Evolutionary conservation across 2,797 vertebrate genomes (phyloP).

Genomic region (Parambassis ranga): DNA sequence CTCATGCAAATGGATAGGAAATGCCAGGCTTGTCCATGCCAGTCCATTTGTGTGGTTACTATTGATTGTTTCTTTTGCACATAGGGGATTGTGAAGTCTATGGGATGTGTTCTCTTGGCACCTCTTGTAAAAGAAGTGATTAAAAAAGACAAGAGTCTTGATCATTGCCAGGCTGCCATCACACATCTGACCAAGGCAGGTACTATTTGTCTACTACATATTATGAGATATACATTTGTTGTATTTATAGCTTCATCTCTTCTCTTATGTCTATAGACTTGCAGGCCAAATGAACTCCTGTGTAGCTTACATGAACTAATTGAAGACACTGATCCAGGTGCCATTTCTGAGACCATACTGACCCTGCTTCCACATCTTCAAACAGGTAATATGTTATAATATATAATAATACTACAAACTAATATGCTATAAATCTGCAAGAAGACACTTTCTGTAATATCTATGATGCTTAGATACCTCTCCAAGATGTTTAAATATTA

Average conservation of each 20-base stretch:
- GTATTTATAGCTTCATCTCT: fast-evolving
- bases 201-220: not conserved
- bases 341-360: conserved; percentile 82
- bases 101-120: conserved; percentile 68
- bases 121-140: conserved; percentile 60
- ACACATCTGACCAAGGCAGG: conserved; percentile 67
- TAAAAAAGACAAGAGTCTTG: conserved; percentile 31
- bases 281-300: conserved; percentile 73
- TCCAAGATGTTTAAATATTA: not conserved
- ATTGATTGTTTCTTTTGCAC: not conserved
- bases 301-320: conserved; percentile 84
- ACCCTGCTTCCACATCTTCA: conserved; percentile 85
- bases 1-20: not conserved
- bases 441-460: not conserved
- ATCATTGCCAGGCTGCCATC: conserved; percentile 62
- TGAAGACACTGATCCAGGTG: conserved; percentile 82
- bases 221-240: no score
- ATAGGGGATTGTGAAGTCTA: conserved; percentile 69
- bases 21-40: not conserved
- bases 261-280: conserved; percentile 60
- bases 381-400: conserved; percentile 84
- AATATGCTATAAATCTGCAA: no score
- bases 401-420: no score
- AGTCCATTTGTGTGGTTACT: not conserved
- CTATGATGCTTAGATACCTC: no score